These are phyloP conservation scores for Apocheima hispidaria DNA, from an alignment of 2,888 invertebrate genomes.

Conservation along the genomic window DNA sequence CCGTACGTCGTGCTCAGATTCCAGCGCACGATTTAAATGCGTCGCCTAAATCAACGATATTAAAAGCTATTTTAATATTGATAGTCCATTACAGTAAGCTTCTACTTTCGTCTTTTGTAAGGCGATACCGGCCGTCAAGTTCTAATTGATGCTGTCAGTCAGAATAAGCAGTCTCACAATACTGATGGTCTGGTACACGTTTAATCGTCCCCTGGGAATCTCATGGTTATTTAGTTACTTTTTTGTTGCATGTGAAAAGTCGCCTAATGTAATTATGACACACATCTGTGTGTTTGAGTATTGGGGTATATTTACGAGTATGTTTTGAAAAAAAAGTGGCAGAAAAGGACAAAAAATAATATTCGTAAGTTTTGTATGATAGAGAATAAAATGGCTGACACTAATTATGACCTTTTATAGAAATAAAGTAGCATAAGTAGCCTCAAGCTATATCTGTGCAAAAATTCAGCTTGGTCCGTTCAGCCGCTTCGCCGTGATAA, in stretches of 20 bases:
- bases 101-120: constrained; percentile 78
- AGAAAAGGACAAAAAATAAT: no score
- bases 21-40: constrained; percentile 35
- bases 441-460: no score
- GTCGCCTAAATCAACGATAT: constrained; percentile 47
- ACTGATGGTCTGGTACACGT: constrained; percentile 53
- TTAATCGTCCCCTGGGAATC: constrained; percentile 69
- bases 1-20: constrained; percentile 36
- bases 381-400: no score
- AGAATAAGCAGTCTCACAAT: constrained; percentile 70
- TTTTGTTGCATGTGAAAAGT: constrained; percentile 29
- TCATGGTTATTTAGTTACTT: constrained; percentile 44
- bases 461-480: no score
- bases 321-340: no score
- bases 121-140: constrained; percentile 76
- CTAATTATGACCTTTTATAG: no score
- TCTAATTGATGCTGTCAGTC: constrained; percentile 85
- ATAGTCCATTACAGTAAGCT: constrained; percentile 77
- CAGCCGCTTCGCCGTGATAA: no score
- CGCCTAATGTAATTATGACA: constrained; percentile 16
- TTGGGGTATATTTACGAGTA: neutral
- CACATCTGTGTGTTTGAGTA: constrained; percentile 6
- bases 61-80: constrained; percentile 74
- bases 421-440: no score
- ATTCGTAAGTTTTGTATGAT: no score